phyloP scores from a whole-genome alignment of 2,888 invertebrate genomes.

The Cantharis rufa region DNA sequence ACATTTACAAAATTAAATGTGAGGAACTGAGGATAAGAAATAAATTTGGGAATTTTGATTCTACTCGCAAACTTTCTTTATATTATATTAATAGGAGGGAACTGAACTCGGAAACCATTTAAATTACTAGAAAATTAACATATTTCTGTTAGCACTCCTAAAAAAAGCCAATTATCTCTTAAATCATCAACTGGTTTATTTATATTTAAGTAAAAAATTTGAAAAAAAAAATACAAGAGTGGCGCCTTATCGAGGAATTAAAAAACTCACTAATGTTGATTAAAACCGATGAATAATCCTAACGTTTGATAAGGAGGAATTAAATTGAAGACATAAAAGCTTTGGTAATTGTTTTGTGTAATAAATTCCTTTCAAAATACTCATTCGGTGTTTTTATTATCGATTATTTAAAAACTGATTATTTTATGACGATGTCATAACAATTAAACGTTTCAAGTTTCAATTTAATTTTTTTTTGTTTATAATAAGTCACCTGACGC shows the following conservation, averaged over 20 bases:
- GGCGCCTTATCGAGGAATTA: neutral
- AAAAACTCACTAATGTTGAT: neutral
- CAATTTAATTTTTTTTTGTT: neutral
- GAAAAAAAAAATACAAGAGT: neutral
- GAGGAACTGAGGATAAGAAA: neutral
- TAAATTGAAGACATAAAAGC: neutral
- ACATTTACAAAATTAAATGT: neutral
- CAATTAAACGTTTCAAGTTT: neutral
- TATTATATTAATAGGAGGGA: neutral
- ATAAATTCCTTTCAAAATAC: neutral
- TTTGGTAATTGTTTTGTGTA: neutral
- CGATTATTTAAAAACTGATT: neutral
- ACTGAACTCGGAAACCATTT: neutral
- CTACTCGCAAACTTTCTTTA: too few relatives aligned
- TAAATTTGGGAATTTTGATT: too few relatives aligned
- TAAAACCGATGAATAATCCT: neutral
- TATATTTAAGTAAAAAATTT: neutral
- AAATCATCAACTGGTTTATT: neutral
- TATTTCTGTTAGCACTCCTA: neutral
- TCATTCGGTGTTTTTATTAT: neutral
- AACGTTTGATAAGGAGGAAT: neutral
- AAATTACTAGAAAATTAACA: neutral
- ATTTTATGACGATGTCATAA: neutral
- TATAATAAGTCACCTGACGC: neutral
- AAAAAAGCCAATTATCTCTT: neutral